Evolutionary conservation across 1,140 invertebrate species (phyloP), one percentile per base, ranked within the genome.

Genomic region (Papilio dardanus): DNA sequence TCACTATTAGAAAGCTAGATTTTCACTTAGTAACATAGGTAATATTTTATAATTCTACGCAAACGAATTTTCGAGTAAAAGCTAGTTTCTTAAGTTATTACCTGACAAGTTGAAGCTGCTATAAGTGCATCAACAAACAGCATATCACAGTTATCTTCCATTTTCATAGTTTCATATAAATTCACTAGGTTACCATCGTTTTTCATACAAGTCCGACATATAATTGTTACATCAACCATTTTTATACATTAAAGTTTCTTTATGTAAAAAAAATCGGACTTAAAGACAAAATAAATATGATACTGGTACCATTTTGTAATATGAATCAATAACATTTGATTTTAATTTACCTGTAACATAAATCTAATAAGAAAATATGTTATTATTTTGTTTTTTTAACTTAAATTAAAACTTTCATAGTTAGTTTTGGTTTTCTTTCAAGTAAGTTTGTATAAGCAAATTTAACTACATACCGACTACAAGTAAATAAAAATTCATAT

Each of bases 141-240:
- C n/a, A 88, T 50, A 46, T 76, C 74, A 40, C 79, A 78, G 76
- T 87, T 81, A 71, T 86, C 81, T 33, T 88, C 86, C 68, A 86
- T 74, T 77, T 86, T 88, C 19, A 91, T 31, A 24, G 83, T 82
- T 35, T 82, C 80, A 85, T 88, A 92, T 46, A 94, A 81, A 79
- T 90, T 83, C 5, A 91, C 76, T 67, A 93, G 79, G 71, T 77
- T 81, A 42, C 80, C 77, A 71, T 88, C 85, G 71, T 79, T 84
- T 74, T 88, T 92, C 89, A 93, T 93, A 82, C 92, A 94, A 42
- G 89, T 91, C 14, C 92, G 84, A 84, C 93, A 94, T 33, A 86
- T 87, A 66, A 66, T 79, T 21, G 77, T 74, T 50, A 89, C 74
- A 69, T 91, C 84, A 28, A 87, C 73, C 86, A 88, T 88, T 82